These are phyloP conservation scores for Trypoxylus dichotomus DNA, from an alignment of 1,140 invertebrate genomes.

Conservation along the genomic window DNA sequence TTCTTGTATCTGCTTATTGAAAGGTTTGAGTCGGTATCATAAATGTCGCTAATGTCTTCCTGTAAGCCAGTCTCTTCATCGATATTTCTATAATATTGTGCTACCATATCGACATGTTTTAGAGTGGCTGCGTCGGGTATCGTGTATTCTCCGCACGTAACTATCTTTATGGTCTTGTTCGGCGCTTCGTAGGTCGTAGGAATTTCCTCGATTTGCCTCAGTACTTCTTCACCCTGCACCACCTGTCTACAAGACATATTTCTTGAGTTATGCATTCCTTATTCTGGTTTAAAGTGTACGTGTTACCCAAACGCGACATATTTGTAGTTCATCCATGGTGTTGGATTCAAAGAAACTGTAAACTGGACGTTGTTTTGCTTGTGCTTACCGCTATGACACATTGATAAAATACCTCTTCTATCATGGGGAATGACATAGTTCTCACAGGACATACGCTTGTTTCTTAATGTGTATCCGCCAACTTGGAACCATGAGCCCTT, in stretches of 20 bases:
- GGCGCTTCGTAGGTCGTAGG: constrained; percentile 58
- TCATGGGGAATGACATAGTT: constrained; percentile 61
- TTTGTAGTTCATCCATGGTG: constrained; percentile 73
- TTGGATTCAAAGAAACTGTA: constrained; percentile 73
- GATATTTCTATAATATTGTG: neutral
- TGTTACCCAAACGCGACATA: constrained; percentile 77
- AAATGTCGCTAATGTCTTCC: constrained; percentile 27
- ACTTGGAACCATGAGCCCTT: constrained; percentile 59
- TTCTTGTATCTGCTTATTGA: constrained; percentile 23
- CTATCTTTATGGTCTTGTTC: constrained; percentile 52
- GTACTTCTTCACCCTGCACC: constrained; percentile 57
- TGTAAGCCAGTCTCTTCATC: neutral
- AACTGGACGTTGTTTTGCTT: constrained; percentile 75
- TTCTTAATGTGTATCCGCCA: constrained; percentile 54
- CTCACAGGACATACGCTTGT: constrained; percentile 54
- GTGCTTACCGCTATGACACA: constrained; percentile 57
- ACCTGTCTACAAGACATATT: constrained; percentile 51
- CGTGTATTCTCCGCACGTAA: constrained; percentile 48
- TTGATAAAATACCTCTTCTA: constrained; percentile 57
- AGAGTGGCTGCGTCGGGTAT: constrained; percentile 31
- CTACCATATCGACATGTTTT: constrained; percentile 22
- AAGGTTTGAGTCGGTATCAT: constrained; percentile 27
- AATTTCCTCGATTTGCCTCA: constrained; percentile 56
- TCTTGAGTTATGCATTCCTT: neutral
- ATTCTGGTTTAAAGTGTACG: neutral